A percentile compares a stretch with the other conserved stretches of the same genome.
Conservation (phyloP, 2,797 vertebrate species). For the Tokudaia tokunoshimensis region DNA sequence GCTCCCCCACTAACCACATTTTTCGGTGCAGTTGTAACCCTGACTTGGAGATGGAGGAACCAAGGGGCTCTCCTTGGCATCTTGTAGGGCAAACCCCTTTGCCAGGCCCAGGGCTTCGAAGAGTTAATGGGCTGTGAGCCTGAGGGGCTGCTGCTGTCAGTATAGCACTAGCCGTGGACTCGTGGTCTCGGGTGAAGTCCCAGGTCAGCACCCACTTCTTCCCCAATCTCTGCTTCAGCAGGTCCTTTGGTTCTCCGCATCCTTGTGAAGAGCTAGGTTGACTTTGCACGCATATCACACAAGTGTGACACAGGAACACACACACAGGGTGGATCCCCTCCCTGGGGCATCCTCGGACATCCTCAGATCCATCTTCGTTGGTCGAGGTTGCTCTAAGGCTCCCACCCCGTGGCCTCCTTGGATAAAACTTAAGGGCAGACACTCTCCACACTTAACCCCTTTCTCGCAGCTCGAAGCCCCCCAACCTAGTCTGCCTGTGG, state of each 20-base stretch:
- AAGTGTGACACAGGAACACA: neutral
- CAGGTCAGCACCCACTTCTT: accelerated
- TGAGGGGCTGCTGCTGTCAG: accelerated
- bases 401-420: accelerated
- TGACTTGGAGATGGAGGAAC: neutral
- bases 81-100: neutral
- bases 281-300: neutral
- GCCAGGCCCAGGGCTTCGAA: neutral
- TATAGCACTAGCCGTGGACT: accelerated
- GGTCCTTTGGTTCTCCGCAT: accelerated
- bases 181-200: accelerated
- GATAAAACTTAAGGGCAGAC: accelerated
- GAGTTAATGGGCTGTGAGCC: accelerated
- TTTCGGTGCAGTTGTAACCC: neutral
- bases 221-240: no score
- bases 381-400: accelerated
- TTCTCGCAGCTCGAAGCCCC: neutral
- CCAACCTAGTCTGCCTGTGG: accelerated
- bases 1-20: accelerated
- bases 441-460: accelerated
- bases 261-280: accelerated
- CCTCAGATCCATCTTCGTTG: neutral
- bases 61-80: neutral
- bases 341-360: neutral
- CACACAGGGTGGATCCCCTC: neutral